Evolutionary conservation across 2,113 vertebrate genomes (phyloP).

Genomic region (Tragelaphus scriptus): DNA sequence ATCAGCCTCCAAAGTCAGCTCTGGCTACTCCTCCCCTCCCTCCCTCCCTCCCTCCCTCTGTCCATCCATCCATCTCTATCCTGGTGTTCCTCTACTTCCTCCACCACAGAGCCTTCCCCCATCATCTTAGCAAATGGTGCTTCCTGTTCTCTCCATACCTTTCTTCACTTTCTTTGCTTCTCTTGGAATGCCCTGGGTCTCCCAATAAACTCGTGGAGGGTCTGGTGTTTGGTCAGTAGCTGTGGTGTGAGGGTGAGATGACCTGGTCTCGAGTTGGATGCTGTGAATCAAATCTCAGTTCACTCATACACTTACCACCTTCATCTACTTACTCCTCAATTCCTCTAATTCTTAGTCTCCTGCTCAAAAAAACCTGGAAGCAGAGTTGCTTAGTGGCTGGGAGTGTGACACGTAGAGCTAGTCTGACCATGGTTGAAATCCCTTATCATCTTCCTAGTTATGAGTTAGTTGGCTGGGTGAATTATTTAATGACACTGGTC

Average conservation of each 20-base stretch:
- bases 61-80: fast-evolving
- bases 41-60: fast-evolving
- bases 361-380: background rate
- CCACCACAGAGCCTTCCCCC: too few relatives aligned
- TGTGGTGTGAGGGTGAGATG: background rate
- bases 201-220: background rate
- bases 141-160: background rate
- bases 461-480: background rate
- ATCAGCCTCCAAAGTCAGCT: too few relatives aligned
- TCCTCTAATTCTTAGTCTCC: background rate
- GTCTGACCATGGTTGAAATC: background rate
- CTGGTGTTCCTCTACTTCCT: background rate
- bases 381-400: background rate
- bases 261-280: background rate
- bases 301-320: background rate
- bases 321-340: background rate
- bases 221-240: background rate
- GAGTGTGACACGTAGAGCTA: background rate
- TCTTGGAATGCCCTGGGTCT: background rate
- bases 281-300: background rate
- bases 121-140: background rate
- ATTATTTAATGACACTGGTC: background rate
- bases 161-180: background rate
- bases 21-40: background rate
- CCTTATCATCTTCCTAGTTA: background rate